Evolutionary conservation across 1,140 invertebrate species (phyloP).

Genomic region (Polyergus mexicanus): DNA sequence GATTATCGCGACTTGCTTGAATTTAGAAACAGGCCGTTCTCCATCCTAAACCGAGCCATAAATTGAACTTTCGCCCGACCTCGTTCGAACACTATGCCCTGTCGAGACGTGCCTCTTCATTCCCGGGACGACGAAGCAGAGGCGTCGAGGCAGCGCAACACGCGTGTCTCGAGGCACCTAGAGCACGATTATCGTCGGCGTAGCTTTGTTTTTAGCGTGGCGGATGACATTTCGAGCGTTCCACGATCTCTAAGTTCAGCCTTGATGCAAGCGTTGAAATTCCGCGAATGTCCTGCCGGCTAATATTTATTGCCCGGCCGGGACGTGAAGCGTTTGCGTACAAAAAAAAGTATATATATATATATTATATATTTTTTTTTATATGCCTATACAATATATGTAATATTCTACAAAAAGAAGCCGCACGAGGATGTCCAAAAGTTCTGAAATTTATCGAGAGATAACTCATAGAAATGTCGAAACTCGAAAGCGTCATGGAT

Average conservation of each 20-base stretch:
- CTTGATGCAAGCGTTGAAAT: constrained; percentile 68
- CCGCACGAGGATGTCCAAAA: background rate
- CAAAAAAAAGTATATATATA: background rate
- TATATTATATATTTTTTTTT: no score
- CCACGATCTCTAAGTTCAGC: constrained; percentile 48
- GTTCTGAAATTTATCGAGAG: constrained; percentile 13
- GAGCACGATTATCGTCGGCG: constrained; percentile 41
- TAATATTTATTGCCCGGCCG: constrained; percentile 37
- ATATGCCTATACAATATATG: background rate
- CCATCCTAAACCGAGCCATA: constrained; percentile 70
- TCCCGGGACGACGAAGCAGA: constrained; percentile 58
- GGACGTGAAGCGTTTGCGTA: background rate
- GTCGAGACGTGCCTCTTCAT: constrained; percentile 26
- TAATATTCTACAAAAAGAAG: background rate
- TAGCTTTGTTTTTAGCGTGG: constrained; percentile 70
- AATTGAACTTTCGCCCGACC: constrained; percentile 78
- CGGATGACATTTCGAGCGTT: constrained; percentile 68
- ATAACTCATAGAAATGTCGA: constrained; percentile 12
- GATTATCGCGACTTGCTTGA: constrained; percentile 63
- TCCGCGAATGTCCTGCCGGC: constrained; percentile 19
- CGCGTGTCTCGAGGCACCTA: constrained; percentile 56
- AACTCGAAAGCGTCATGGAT: background rate
- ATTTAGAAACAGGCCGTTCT: constrained; percentile 70
- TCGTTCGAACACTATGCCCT: constrained; percentile 64
- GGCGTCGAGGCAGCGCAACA: constrained; percentile 55